Evolutionary conservation across 2,797 vertebrate genomes (phyloP), one percentile per base, ranked within the genome.

Genomic region (Myripristis murdjan): DNA sequence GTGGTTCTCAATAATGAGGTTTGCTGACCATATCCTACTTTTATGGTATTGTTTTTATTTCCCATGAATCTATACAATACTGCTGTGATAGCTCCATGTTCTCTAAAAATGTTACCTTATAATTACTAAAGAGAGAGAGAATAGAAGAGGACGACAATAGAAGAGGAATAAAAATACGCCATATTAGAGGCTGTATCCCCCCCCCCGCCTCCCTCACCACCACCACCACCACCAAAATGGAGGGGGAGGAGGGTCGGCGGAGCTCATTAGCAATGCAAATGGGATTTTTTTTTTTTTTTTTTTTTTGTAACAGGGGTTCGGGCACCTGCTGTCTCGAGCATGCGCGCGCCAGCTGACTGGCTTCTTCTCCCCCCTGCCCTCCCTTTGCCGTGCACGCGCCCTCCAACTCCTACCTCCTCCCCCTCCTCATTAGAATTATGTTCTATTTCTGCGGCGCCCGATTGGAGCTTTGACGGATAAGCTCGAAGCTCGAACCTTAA

Each of bases 181-280:
- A 90, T 91, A 73, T 87, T 87, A 84, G 62, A 51, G 67, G 75
- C 51, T 20, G 58, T 74, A 64, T 75, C 70, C 69, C 75, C 70
- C 43, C 23, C 41, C 73, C 85, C 86, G n/a, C n/a, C n/a, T n/a
- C n/a, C n/a, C n/a, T n/a, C n/a, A n/a, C n/a, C n/a, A n/a, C n/a
- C n/a, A n/a, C n/a, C n/a, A n/a, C n/a, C n/a, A n/a, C n/a, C n/a
- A n/a, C 86, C 75, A 83, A 91, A 88, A 90, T 87, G 90, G 87
- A 90, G 87, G 89, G 89, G 87, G 91, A 63, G 77, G 85, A 52
- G 79, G 75, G 80, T 84, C 75, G 53, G 59, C 62, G 90, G 37
- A 70, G 80, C 67, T 85, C 84, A 93, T 94, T 94, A 93, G 91
- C 92, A 94, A 93, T 95, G 93, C 91, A 94, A 93, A 95, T 93